Percentiles rank a stretch among this genome's conserved stretches.
phyloP scores from a whole-genome alignment of 1,140 invertebrate genomes.

The Drosophila nannoptera region DNA sequence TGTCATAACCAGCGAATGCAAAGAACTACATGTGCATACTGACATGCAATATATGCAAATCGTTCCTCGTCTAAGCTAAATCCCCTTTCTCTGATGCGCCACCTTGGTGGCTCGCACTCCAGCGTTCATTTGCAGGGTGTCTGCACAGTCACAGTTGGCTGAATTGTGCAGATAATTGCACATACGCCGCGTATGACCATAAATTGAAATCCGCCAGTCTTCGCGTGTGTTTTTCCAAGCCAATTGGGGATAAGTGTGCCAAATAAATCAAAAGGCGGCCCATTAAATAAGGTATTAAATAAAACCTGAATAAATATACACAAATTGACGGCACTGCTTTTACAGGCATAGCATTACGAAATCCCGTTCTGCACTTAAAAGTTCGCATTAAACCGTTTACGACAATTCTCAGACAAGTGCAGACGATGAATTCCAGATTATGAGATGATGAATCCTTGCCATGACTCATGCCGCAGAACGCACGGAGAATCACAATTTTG shows the following conservation, averaged over 20 bases:
- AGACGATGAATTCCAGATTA: not conserved
- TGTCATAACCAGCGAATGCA: not conserved
- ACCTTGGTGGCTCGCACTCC: no score
- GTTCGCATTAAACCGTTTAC: conserved; percentile 38
- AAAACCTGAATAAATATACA: conserved; percentile 60
- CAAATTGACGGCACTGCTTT: conserved; percentile 44
- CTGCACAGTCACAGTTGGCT: not conserved
- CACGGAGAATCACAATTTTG: no score
- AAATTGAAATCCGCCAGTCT: conserved; percentile 39
- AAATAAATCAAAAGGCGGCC: conserved; percentile 61
- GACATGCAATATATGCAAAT: not conserved
- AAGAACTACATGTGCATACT: not conserved
- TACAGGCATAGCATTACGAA: conserved; percentile 26
- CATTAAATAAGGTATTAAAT: conserved; percentile 60
- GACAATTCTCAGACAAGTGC: conserved; percentile 23
- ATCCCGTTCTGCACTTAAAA: conserved; percentile 44
- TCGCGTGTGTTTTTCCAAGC: conserved; percentile 40
- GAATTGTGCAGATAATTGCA: conserved; percentile 9
- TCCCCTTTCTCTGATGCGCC: not conserved
- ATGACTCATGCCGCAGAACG: not conserved
- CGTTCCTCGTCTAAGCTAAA: not conserved
- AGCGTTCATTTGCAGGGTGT: not conserved
- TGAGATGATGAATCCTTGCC: not conserved
- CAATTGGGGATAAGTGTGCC: conserved; percentile 62
- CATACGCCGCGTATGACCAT: conserved; percentile 58